Percentiles rank a stretch among this genome's conserved stretches.
Conservation (phyloP, 1,140 invertebrate genomes). For the Hyposmocoma kahamanoa region DNA sequence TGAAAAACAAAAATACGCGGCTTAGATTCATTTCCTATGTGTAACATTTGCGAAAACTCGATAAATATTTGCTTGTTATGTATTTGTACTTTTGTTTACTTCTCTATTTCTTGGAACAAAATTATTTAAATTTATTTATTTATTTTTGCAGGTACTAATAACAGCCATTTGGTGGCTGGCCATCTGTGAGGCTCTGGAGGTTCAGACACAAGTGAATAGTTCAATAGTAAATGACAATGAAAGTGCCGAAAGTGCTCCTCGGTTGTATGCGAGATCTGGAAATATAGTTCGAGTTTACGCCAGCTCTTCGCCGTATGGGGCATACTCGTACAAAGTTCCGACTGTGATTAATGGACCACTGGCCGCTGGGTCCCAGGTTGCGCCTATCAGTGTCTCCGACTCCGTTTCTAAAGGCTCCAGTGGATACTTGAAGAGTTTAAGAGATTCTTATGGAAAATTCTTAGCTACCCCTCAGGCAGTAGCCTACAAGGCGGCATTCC, state of each 20-base stretch:
- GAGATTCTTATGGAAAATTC: conserved; percentile 58
- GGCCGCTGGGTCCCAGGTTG: conserved; percentile 22
- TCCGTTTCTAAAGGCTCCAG: too few species aligned
- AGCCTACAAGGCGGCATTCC: conserved; percentile 41
- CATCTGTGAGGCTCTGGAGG: conserved; percentile 21
- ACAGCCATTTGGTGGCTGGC: conserved; percentile 36
- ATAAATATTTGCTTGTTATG: too few species aligned
- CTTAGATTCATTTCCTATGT: too few species aligned
- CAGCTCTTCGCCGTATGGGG: conserved; percentile 43
- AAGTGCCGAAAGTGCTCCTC: conserved; percentile 40
- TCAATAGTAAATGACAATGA: conserved; percentile 35
- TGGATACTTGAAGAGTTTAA: conserved; percentile 21
- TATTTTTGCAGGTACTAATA: conserved; percentile 42
- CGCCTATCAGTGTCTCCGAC: conserved; percentile 41
- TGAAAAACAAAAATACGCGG: too few species aligned
- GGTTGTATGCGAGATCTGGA: conserved; percentile 48
- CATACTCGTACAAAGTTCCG: conserved; percentile 48
- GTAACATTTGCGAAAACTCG: too few species aligned
- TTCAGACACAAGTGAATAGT: conserved; percentile 19
- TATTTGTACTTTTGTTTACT: too few species aligned
- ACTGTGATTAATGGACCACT: conserved; percentile 28
- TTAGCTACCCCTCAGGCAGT: conserved; percentile 39
- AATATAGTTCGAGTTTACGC: conserved; percentile 37
- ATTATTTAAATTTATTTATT: conserved; percentile 13
- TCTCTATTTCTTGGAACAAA: too few species aligned